Conservation (phyloP, 2,888 invertebrate species). For the Pimpla rufipes region DNA sequence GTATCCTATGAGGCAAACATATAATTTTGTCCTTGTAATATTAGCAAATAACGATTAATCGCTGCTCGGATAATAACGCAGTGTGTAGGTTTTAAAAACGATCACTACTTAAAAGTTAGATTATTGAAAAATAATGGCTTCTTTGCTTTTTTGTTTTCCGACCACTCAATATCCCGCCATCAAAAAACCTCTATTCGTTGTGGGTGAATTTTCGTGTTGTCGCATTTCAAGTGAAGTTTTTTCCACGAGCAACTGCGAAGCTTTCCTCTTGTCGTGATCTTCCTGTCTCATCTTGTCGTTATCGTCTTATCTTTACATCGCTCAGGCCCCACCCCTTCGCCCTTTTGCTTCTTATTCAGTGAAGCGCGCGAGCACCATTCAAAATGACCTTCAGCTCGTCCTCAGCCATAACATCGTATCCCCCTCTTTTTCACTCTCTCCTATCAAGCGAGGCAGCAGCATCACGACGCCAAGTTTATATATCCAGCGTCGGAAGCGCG, state of each 20-base stretch:
- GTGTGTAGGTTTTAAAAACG: too few species aligned
- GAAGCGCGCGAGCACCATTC: slow-evolving; percentile 51
- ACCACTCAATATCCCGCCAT: too few species aligned
- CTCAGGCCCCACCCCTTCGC: neutral
- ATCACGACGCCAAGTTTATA: neutral
- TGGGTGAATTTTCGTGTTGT: neutral
- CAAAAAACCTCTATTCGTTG: neutral
- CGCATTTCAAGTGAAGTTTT: neutral
- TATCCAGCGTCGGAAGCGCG: neutral
- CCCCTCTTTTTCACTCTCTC: slow-evolving; percentile 4
- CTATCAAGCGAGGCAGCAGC: neutral
- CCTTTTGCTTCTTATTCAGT: slow-evolving; percentile 44
- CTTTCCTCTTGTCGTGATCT: slow-evolving; percentile 23
- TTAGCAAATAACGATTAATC: too few species aligned
- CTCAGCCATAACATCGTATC: slow-evolving; percentile 41
- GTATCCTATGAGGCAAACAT: too few species aligned
- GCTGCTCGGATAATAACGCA: too few species aligned
- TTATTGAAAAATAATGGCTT: too few species aligned
- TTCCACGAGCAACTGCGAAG: neutral
- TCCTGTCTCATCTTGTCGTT: slow-evolving; percentile 48
- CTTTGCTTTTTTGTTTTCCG: too few species aligned
- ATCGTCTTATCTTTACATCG: slow-evolving; percentile 55
- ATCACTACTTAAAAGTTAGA: too few species aligned
- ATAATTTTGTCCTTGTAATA: too few species aligned
- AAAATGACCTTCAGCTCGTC: slow-evolving; percentile 54